A percentile compares a stretch with the other conserved stretches of the same genome.
phyloP scores from a whole-genome alignment of 53 echinoderm and acorn worm species.

The Henricia sp. region DNA sequence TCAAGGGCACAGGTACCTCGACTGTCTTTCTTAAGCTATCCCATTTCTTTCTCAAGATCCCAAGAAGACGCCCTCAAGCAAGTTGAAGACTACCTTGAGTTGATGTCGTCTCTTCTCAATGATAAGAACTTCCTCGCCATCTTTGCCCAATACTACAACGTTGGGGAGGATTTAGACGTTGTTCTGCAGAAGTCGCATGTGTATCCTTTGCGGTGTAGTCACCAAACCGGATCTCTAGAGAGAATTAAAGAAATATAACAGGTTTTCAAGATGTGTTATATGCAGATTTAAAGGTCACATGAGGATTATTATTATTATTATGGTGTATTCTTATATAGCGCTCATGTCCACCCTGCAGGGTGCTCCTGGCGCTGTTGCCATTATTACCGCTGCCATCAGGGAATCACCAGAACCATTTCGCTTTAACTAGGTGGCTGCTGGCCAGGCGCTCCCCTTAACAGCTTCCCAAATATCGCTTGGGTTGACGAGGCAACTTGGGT shows the following conservation, averaged over 20 bases:
- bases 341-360: too few relatives aligned
- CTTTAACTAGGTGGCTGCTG: too few relatives aligned
- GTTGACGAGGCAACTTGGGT: too few relatives aligned
- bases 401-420: too few relatives aligned
- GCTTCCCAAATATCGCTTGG: too few relatives aligned
- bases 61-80: slow-evolving; percentile 48
- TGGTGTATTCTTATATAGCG: too few relatives aligned
- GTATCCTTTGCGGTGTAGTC: slow-evolving; percentile 82
- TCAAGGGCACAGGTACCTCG: too few relatives aligned
- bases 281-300: not conserved
- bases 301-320: too few relatives aligned
- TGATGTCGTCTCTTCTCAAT: slow-evolving; percentile 76
- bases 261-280: not conserved
- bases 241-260: not conserved
- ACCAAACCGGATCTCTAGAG: not conserved
- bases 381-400: too few relatives aligned
- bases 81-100: slow-evolving; percentile 75
- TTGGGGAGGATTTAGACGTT: slow-evolving; percentile 85
- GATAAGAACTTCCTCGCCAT: slow-evolving; percentile 82
- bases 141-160: slow-evolving; percentile 62
- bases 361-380: too few relatives aligned
- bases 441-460: too few relatives aligned
- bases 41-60: not conserved
- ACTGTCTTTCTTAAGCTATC: too few relatives aligned
- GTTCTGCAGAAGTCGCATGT: slow-evolving; percentile 75